phyloP scores from a whole-genome alignment of 2,113 vertebrate genomes.

The Gavialis gangeticus region DNA sequence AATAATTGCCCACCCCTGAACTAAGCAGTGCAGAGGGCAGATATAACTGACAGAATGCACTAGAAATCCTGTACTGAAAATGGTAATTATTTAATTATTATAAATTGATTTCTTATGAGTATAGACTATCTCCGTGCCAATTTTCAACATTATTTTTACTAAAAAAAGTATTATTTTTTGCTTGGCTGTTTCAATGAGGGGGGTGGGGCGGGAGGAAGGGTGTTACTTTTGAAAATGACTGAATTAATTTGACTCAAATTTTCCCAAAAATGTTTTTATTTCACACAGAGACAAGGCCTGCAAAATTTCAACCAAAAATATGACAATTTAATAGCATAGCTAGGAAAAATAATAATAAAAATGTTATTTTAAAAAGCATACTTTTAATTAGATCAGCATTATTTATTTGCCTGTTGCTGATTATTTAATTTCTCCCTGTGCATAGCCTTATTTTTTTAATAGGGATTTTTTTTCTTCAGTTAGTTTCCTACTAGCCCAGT shows the following conservation, averaged over 20 bases:
- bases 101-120: neutral
- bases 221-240: neutral
- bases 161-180: conserved; percentile 27
- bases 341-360: neutral
- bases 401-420: neutral
- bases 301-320: neutral
- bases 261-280: neutral
- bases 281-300: neutral
- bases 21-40: neutral
- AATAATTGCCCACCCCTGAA: neutral
- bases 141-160: conserved; percentile 23
- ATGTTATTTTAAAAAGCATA: neutral
- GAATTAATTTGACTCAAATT: neutral
- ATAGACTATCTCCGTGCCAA: neutral
- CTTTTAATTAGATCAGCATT: neutral
- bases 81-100: neutral
- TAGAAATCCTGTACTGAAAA: neutral
- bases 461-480: neutral
- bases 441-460: neutral
- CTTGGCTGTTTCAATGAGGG: neutral
- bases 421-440: neutral
- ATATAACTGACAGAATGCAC: rapidly evolving
- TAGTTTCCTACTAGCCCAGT: neutral
- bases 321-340: neutral
- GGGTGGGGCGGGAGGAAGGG: too few relatives aligned